Conservation (phyloP, 2,888 invertebrate genomes). For the Meteorus colon region DNA sequence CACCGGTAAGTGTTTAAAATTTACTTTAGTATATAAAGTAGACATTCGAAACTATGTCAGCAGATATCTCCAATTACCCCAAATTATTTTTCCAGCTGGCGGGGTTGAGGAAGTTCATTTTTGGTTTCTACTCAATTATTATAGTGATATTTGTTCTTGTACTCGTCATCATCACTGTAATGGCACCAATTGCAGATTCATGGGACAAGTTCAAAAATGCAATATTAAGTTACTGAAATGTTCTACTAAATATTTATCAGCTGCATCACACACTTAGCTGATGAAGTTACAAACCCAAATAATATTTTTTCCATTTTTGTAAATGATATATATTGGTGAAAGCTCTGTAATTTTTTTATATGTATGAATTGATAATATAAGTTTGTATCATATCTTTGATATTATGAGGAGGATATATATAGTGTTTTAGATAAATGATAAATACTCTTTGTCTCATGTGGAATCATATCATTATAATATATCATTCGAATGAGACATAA, state of each 20-base stretch:
- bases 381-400: not conserved
- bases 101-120: constrained; percentile 83
- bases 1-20: constrained; percentile 79
- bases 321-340: not conserved
- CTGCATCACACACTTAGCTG: not conserved
- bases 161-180: constrained; percentile 83
- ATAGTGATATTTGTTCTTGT: constrained; percentile 81
- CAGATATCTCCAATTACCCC: constrained; percentile 4
- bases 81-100: constrained; percentile 79
- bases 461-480: not conserved
- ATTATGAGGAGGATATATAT: not conserved
- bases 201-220: constrained; percentile 72
- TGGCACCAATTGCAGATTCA: constrained; percentile 83
- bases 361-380: not conserved
- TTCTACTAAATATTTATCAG: no score
- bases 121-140: constrained; percentile 86
- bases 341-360: not conserved
- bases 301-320: not conserved
- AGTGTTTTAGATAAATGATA: no score
- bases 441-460: not conserved
- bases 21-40: not conserved
- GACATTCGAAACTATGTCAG: not conserved
- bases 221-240: not conserved
- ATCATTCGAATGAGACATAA: no score
- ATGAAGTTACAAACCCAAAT: not conserved